Evolutionary conservation across 2,797 vertebrate genomes (phyloP), one percentile per base, ranked within the genome.

Genomic region (Anniella stebbinsi): DNA sequence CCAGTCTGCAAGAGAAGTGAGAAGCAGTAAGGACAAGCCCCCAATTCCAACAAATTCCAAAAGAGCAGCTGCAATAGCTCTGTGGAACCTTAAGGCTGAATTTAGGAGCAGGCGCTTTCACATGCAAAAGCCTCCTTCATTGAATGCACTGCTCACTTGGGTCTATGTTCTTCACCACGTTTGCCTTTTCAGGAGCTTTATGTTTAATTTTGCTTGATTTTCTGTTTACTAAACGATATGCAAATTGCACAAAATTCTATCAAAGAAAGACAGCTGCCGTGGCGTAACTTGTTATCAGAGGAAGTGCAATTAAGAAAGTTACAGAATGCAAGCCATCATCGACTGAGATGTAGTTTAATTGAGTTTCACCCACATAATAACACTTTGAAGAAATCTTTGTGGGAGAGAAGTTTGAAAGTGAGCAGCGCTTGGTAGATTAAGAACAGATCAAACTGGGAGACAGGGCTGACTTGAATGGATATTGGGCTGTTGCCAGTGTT

Each of bases 201-300:
- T 48, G n/a, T 69, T 69, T 87, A 67, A 87, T 84, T 87, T 90
- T 77, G 45, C 86, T 84, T 87, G 70, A 84, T 87, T 90, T 90
- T 90, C 86, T 90, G 86, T 90, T 90, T 87, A 90, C 63, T 13
- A 78, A 90, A 90, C 77, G 72, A 69, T 77, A 90, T 90, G 86
- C 8, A 84, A 80, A 91, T 91, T 57, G 92, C 87, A 17, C 88
- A 80, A 87, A 75, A 88, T 87, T 92, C 63, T 0, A 89, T 88
- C 86, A 87, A 82, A 82, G 66, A 88, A 33, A 36, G 48, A 84
- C 86, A 87, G 86, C 86, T 87, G 89, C 86, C 54, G 33, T n/a
- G 23, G 66, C 33, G 45, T 77, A 78, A 69, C 72, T 87, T 90
- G 72, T 87, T 87, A 78, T 60, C 15, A 66, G 66, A 67, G 45